Evolutionary conservation across 1,140 invertebrate species (phyloP).

Genomic region (Lamellibrachia luymesi): DNA sequence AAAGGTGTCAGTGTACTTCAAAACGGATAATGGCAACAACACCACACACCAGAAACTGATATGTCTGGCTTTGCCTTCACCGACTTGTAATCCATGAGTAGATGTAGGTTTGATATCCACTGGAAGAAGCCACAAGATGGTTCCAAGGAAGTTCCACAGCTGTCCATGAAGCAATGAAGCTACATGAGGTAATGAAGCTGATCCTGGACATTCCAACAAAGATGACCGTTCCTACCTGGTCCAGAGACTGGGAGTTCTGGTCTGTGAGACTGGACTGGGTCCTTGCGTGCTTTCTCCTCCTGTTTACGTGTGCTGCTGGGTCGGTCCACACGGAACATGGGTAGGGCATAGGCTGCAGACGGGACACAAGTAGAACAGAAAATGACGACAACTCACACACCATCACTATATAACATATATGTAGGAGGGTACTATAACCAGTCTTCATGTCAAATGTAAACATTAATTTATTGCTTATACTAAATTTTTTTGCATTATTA

Average conservation of each 20-base stretch:
- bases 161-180: neutral
- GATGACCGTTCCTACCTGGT: conserved; percentile 53
- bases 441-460: too few species aligned
- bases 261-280: conserved; percentile 86
- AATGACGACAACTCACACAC: neutral
- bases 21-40: too few species aligned
- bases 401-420: conserved; percentile 9
- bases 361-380: neutral
- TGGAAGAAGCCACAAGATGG: neutral
- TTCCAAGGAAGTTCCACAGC: neutral
- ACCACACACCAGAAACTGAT: neutral
- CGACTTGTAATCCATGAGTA: neutral
- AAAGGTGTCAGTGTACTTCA: too few species aligned
- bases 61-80: neutral
- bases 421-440: neutral
- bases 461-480: too few species aligned
- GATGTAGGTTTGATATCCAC: too few species aligned
- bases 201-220: conserved; percentile 30
- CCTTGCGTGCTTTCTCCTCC: conserved; percentile 87
- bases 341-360: conserved; percentile 78
- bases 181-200: neutral
- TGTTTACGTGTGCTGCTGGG: conserved; percentile 85
- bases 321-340: conserved; percentile 90
- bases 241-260: conserved; percentile 96
- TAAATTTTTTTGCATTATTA: too few species aligned